Evolutionary conservation across 2,797 vertebrate species (phyloP).

Genomic region (Glossophaga mutica): DNA sequence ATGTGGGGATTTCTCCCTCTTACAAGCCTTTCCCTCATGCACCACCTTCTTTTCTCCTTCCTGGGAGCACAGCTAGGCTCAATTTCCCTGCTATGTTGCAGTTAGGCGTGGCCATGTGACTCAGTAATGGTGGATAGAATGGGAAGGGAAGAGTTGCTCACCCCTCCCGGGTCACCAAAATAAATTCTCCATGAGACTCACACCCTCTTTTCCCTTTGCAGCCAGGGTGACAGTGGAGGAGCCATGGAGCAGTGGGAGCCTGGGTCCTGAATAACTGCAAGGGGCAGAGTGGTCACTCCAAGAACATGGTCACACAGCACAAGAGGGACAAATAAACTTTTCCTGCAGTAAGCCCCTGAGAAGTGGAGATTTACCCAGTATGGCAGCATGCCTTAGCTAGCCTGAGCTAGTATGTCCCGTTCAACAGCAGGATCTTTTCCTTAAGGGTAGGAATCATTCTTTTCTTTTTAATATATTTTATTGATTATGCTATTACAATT

Average conservation of each 20-base stretch:
- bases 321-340: neutral
- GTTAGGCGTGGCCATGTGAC: accelerated
- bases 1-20: neutral
- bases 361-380: neutral
- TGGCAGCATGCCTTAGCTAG: accelerated
- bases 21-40: neutral
- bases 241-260: neutral
- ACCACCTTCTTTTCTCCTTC: neutral
- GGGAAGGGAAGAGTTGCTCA: neutral
- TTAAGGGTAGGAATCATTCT: neutral
- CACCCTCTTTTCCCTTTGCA: neutral
- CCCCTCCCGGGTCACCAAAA: neutral
- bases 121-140: accelerated
- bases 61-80: neutral
- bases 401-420: neutral
- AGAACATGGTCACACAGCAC: accelerated
- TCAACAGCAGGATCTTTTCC: neutral
- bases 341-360: neutral
- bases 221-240: neutral
- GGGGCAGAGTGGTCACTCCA: no score
- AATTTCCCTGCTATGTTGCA: neutral
- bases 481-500: no score
- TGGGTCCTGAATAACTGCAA: neutral
- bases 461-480: no score
- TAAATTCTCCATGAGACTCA: neutral